Evolutionary conservation across 2,888 invertebrate genomes (phyloP).

Genomic region (Bhutanitis thaidina): DNA sequence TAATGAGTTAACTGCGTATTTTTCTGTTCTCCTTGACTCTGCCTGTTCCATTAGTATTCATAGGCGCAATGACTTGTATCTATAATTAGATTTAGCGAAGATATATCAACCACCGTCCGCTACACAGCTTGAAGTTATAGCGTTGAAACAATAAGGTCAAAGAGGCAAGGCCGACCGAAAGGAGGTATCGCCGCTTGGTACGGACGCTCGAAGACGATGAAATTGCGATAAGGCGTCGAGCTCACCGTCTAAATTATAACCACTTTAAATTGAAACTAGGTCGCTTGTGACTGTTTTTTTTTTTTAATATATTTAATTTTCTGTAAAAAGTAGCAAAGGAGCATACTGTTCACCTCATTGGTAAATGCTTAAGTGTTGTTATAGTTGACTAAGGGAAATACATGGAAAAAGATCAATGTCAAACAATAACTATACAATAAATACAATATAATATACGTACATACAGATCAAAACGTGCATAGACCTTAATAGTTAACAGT

Average conservation of each 20-base stretch:
- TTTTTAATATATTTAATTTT: no score
- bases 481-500: no score
- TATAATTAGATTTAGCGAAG: constrained; percentile 5
- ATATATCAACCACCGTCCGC: not conserved
- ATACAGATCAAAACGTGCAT: no score
- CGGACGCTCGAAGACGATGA: constrained; percentile 43
- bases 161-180: constrained; percentile 64
- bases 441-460: no score
- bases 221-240: constrained; percentile 58
- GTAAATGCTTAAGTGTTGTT: no score
- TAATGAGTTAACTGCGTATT: no score
- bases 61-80: not conserved
- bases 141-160: constrained; percentile 63
- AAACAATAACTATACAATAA: no score
- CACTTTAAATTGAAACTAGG: constrained; percentile 37
- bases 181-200: constrained; percentile 67
- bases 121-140: constrained; percentile 27
- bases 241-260: constrained; percentile 52
- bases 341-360: no score
- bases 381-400: no score
- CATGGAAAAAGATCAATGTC: no score
- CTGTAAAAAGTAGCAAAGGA: no score
- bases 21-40: no score
- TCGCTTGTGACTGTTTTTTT: constrained; percentile 21
- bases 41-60: not conserved